phyloP scores from a whole-genome alignment of 2,797 vertebrate species.

The Capromys pilorides region DNA sequence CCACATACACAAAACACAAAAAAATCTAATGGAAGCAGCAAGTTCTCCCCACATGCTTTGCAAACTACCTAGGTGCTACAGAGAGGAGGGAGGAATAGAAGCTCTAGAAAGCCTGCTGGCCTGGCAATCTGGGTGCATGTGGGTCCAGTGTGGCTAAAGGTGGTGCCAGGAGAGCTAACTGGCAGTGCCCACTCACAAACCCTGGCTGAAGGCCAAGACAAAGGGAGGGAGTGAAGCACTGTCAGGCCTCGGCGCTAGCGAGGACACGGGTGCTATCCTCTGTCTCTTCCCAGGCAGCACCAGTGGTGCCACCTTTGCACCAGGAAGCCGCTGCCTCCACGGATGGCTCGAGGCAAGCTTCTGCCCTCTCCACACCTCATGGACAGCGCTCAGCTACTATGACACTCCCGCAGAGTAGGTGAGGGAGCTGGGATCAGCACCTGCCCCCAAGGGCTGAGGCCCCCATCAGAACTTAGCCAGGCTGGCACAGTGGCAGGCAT shows the following conservation, averaged over 20 bases:
- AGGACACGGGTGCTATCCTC: background rate
- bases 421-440: background rate
- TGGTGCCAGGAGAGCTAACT: background rate
- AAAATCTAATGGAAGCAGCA: background rate
- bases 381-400: conserved; percentile 16
- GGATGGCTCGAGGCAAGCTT: background rate
- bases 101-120: background rate
- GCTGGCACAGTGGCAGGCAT: background rate
- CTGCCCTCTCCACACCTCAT: background rate
- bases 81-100: background rate
- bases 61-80: background rate
- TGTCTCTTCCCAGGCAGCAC: background rate
- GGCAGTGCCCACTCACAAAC: background rate
- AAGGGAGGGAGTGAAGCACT: background rate
- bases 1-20: too few relatives aligned
- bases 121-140: background rate
- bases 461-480: background rate
- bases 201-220: background rate
- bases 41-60: too few relatives aligned
- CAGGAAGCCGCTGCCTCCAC: background rate
- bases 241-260: background rate
- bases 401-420: background rate
- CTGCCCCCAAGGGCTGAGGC: background rate
- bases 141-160: background rate
- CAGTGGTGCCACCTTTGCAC: background rate